Evolutionary conservation across 2,797 vertebrate species (phyloP).

Genomic region (Mustela erminea): DNA sequence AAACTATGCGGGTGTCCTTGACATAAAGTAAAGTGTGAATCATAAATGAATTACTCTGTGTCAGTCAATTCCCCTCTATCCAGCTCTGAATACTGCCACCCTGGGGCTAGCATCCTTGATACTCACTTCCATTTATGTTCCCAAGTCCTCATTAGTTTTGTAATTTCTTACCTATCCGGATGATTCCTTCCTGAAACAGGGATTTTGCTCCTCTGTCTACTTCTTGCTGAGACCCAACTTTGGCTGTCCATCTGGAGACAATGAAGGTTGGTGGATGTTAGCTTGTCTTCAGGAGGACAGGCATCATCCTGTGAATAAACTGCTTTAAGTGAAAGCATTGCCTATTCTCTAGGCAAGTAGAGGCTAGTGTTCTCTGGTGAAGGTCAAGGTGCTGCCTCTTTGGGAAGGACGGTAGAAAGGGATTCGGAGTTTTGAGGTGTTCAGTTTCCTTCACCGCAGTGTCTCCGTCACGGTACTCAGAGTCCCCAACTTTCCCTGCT

Average conservation of each 20-base stretch:
- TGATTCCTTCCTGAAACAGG: neutral
- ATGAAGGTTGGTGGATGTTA: neutral
- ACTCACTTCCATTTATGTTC: neutral
- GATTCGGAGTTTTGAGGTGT: neutral
- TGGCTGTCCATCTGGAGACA: neutral
- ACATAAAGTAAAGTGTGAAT: neutral
- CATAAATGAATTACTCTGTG: neutral
- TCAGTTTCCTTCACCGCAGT: neutral
- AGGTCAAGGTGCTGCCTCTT: neutral
- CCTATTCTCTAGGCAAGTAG: neutral
- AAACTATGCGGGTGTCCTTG: neutral
- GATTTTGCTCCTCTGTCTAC: neutral
- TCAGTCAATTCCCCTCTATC: neutral
- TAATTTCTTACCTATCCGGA: neutral
- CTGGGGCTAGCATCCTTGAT: neutral
- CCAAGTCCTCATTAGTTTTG: neutral
- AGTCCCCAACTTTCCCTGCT: neutral
- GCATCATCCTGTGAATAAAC: neutral
- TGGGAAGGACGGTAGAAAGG: neutral
- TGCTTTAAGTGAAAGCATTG: neutral
- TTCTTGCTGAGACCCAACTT: neutral
- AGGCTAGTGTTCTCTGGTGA: neutral
- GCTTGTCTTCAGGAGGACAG: neutral
- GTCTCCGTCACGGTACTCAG: neutral
- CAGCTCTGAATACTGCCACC: neutral